Percentiles rank a stretch among this genome's conserved stretches.
Evolutionary conservation across 2,888 invertebrate genomes (phyloP).

Genomic region (Andrena haemorrhoa): DNA sequence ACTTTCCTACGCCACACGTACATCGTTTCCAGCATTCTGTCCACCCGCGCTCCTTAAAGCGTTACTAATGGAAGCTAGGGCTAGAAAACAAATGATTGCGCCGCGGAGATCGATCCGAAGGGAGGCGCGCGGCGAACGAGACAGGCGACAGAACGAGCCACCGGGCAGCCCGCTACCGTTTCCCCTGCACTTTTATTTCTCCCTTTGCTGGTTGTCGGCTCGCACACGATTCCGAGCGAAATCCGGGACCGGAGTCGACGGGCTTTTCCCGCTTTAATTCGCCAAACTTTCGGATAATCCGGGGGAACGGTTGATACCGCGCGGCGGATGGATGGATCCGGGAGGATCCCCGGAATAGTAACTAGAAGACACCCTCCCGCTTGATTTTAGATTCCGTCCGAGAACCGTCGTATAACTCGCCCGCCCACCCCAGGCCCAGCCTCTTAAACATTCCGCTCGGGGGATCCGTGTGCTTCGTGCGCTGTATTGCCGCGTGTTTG

Average conservation of each 20-base stretch:
- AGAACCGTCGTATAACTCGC: conserved; percentile 73
- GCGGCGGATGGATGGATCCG: conserved; percentile 69
- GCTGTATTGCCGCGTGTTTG: conserved; percentile 43
- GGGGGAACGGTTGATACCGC: conserved; percentile 52
- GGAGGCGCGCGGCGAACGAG: conserved; percentile 19
- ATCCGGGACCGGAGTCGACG: conserved; percentile 50
- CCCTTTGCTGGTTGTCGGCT: conserved; percentile 44
- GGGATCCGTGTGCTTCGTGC: conserved; percentile 58
- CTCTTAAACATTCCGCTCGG: conserved; percentile 51
- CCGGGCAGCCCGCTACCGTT: conserved; percentile 19
- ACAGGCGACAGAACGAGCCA: conserved; percentile 21
- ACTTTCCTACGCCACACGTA: conserved; percentile 8
- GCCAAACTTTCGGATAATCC: conserved; percentile 56
- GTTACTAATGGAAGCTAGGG: conserved; percentile 52
- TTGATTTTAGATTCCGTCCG: conserved; percentile 77
- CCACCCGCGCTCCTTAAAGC: conserved; percentile 37
- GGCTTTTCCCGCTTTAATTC: conserved; percentile 58
- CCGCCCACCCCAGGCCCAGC: conserved; percentile 15
- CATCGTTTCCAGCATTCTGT: conserved; percentile 17
- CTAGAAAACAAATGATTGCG: conserved; percentile 61
- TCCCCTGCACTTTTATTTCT: conserved; percentile 49
- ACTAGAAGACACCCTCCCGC: conserved; percentile 67
- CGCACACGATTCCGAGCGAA: conserved; percentile 49
- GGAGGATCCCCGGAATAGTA: conserved; percentile 74
- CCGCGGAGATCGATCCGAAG: conserved; percentile 54